Base-by-base conservation (phyloP, 2,888 invertebrate species). In the Heliconius aoede region DNA sequence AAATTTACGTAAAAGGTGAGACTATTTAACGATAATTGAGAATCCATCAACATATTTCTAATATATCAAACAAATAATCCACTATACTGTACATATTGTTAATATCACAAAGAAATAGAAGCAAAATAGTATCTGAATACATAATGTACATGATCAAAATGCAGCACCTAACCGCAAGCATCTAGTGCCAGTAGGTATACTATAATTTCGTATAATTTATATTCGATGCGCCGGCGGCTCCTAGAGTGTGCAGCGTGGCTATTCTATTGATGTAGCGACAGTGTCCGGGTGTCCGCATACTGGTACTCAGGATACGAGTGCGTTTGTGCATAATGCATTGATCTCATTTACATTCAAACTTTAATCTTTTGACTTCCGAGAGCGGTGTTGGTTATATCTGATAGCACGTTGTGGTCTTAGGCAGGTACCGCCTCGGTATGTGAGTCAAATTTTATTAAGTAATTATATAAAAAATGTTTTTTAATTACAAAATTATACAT, bases 191-290 rank as follows among this genome's bases (percentile, higher is more conserved):
- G 79, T 46, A 46, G 46, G 46, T 84, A 82, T 83, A 81, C 84
- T 83, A 85, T 84, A 83, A 86, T 86, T 87, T 92, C 85, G 89
- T 90, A 89, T 91, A 91, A 91, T 94, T 93, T 92, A 93, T 92
- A 94, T 94, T 92, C 94, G 90, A 89, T 91, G 87, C 91, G 88
- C 86, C 82, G 80, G 86, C 90, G 89, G 90, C 87, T 85, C 84
- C 84, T 90, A 88, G 89, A 90, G 60, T 13, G 13, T 24, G 24
- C 91, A 89, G 88, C 87, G 88, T 88, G 88, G 86, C 90, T 89
- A 90, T 92, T 86, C 90, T 89, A 91, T 92, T 91, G 91, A 91
- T 89, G 91, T 91, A 87, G 84, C 85, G 87, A 86, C 69, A 86
- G 90, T 88, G 86, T 84, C 80, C 81, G 91, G 92, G 91, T 81